phyloP scores from a whole-genome alignment of 2,113 vertebrate species.

The Octodon degus region DNA sequence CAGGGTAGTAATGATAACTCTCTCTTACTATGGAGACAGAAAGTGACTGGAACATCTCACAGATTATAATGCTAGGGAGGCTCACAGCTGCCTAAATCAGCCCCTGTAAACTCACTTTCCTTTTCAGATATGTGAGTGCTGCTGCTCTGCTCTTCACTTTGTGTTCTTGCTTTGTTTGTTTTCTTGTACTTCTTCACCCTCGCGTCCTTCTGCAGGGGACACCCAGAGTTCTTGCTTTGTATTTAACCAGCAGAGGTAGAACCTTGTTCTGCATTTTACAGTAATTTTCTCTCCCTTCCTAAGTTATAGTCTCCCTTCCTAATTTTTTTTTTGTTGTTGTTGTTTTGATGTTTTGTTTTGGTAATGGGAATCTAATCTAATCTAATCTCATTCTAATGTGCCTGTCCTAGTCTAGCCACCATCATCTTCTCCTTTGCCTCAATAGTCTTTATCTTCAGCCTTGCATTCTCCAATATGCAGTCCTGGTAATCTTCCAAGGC shows the following conservation, averaged over 20 bases:
- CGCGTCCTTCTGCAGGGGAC: neutral
- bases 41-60: neutral
- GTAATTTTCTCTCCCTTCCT: neutral
- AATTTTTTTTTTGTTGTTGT: too few species aligned
- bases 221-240: neutral
- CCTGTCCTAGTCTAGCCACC: neutral
- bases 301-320: neutral
- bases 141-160: neutral
- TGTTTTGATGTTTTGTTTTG: too few species aligned
- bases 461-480: neutral
- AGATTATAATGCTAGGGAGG: neutral
- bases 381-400: neutral
- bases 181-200: neutral
- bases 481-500: neutral
- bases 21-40: neutral
- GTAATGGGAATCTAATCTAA: too few species aligned
- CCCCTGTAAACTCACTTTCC: neutral
- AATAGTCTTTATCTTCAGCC: neutral
- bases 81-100: neutral
- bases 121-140: accelerated
- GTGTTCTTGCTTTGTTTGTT: neutral
- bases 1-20: neutral
- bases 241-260: neutral
- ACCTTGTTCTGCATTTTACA: neutral
- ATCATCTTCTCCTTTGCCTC: neutral